Evolutionary conservation across 2,888 invertebrate genomes (phyloP), one percentile per base, ranked within the genome.

Genomic region (Aphidius colemani): DNA sequence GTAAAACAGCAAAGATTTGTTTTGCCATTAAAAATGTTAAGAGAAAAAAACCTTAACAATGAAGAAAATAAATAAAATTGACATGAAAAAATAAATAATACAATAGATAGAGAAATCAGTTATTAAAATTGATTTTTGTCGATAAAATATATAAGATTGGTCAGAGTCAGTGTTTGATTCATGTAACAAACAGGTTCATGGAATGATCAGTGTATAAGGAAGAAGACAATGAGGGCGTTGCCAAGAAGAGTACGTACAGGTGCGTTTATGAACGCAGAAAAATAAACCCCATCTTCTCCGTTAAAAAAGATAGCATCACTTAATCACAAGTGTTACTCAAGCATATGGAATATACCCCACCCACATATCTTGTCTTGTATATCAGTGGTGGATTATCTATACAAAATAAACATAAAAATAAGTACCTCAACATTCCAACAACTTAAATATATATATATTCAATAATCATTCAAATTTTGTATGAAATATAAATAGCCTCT

Each of bases 371-470:
- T 71, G 74, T 73, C 41, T 49, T 45, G 51, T 43, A 67, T 78
- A 79, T 78, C 79, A 73, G 68, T 18, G 57, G 61, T 61, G 75
- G 74, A 78, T 79, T 78, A 80, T 80, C 79, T 80, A 78, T 78
- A 77, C 78, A 72, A 78, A 77, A 78, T 76, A 78, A 79, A 79
- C 77, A 30, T 30, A 30, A 30, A 30, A 30, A 30, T 75, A 76
- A 75, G 73, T 70, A 73, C 76, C 73, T 57, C 50, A 63, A 57
- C 57, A 57, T 57, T n/a, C 46, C 10, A 60, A 49, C 53, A 53
- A 48, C 43, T 11, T 49, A 9, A 53, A 39, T 10, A 11, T 40
- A 18, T 18, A 18, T 18, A 30, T 30, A 30, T 30, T 30, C 30
- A 30, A 30, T 30, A 30, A 30, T 30, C 30, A 30, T 30, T 30